Percentiles rank a stretch among this genome's conserved stretches.
phyloP scores from a whole-genome alignment of 2,888 invertebrate genomes.

The Andrena bucephala region DNA sequence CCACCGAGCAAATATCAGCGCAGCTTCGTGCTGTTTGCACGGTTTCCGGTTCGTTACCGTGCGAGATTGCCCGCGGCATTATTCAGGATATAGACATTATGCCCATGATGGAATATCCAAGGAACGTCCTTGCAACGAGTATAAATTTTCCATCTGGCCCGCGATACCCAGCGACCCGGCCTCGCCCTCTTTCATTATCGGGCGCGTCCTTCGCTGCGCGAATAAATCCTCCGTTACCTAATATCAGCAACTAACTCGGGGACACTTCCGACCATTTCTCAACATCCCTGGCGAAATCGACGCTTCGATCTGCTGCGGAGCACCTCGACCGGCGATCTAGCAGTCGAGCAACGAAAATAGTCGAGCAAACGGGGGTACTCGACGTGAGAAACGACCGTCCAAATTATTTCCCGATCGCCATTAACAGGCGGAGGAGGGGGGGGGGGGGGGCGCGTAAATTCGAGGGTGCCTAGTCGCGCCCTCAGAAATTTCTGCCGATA shows the following conservation, averaged over 20 bases:
- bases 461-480: background rate
- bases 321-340: too few species aligned
- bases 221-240: constrained; percentile 19
- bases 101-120: constrained; percentile 63
- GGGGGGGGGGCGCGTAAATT: background rate
- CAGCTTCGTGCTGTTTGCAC: constrained; percentile 56
- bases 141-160: constrained; percentile 40
- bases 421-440: background rate
- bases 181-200: constrained; percentile 37
- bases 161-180: constrained; percentile 17
- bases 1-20: constrained; percentile 47
- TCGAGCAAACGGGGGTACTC: too few species aligned
- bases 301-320: too few species aligned
- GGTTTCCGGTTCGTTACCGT: constrained; percentile 56
- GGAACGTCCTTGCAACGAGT: constrained; percentile 37
- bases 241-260: background rate
- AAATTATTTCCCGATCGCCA: constrained; percentile 15
- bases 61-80: constrained; percentile 63
- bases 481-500: background rate
- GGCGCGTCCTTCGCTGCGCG: constrained; percentile 4
- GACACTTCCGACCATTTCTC: background rate
- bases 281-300: constrained; percentile 6
- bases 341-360: too few species aligned
- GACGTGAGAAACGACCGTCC: background rate
- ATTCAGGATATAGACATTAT: constrained; percentile 66